Conservation (phyloP, 2,888 invertebrate genomes). For the Galerucella calmariensis region DNA sequence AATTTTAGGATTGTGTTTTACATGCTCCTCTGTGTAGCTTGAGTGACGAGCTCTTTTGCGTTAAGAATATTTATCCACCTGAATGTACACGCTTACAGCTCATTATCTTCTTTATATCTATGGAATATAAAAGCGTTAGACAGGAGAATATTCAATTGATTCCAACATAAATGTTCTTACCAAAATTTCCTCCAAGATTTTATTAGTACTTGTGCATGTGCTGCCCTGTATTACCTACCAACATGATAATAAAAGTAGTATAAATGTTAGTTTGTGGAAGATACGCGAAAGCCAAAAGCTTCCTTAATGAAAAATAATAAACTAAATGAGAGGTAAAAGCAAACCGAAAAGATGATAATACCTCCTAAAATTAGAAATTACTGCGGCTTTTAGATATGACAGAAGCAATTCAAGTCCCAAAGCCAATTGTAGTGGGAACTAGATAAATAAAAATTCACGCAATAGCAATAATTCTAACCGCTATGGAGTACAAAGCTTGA, state of each 20-base stretch:
- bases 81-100: neutral
- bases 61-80: neutral
- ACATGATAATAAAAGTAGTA: too few relatives aligned
- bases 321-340: neutral
- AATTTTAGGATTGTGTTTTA: neutral
- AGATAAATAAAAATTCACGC: constrained; percentile 23
- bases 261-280: too few relatives aligned
- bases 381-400: constrained; percentile 13
- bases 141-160: too few relatives aligned
- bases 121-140: too few relatives aligned
- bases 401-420: constrained; percentile 5
- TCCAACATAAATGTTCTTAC: too few relatives aligned
- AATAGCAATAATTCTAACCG: constrained; percentile 33
- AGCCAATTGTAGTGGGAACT: constrained; percentile 12
- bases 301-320: neutral
- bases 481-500: constrained; percentile 24
- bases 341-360: neutral
- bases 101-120: too few relatives aligned
- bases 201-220: too few relatives aligned
- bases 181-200: too few relatives aligned
- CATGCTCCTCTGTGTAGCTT: neutral
- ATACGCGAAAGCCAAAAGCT: neutral
- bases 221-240: too few relatives aligned
- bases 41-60: neutral
- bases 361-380: constrained; percentile 5